phyloP scores from a whole-genome alignment of 2,797 vertebrate genomes.

The Bradypodion ventrale region DNA sequence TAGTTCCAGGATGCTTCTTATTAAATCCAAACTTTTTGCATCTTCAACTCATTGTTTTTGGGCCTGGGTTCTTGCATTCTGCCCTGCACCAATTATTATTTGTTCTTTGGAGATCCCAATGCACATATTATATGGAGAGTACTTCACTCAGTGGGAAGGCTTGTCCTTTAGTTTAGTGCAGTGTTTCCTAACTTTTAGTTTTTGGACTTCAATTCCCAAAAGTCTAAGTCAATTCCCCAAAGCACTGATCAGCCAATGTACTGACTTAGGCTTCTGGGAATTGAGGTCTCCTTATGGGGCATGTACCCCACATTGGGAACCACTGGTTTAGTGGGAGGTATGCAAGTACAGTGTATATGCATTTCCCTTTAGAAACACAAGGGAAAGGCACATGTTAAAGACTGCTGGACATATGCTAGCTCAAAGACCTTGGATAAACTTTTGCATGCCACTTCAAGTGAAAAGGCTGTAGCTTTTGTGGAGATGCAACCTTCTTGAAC shows the following conservation, averaged over 20 bases:
- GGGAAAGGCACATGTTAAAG: not conserved
- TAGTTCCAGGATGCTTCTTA: slow-evolving; percentile 41
- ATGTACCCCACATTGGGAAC: too few relatives aligned
- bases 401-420: not conserved
- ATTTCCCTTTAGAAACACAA: not conserved
- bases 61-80: not conserved
- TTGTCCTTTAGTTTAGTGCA: not conserved
- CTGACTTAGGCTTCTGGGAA: too few relatives aligned
- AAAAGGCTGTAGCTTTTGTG: not conserved
- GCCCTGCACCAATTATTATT: not conserved
- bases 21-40: not conserved
- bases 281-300: too few relatives aligned
- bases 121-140: not conserved
- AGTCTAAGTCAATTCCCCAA: too few relatives aligned
- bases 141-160: not conserved
- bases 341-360: not conserved
- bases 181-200: too few relatives aligned
- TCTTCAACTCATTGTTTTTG: not conserved
- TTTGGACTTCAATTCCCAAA: too few relatives aligned
- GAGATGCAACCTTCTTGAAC: not conserved
- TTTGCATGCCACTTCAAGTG: not conserved
- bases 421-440: not conserved
- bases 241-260: too few relatives aligned
- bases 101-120: not conserved
- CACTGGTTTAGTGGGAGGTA: not conserved